phyloP scores from a whole-genome alignment of 2,797 vertebrate genomes.

The Percopsis omiscomaycus region DNA sequence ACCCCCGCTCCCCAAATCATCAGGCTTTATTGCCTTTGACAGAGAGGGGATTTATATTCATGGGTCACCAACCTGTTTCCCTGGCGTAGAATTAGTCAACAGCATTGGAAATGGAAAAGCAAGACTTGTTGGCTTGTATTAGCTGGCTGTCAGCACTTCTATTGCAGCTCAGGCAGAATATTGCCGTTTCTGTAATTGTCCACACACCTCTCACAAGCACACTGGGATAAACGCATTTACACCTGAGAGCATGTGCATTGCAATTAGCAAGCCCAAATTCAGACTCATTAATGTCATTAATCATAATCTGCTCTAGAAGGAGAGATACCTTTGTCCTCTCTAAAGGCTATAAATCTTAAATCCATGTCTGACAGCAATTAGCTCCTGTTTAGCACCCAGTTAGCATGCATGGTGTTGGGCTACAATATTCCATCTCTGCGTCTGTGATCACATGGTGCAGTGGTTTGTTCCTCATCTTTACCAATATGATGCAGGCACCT shows the following conservation, averaged over 20 bases:
- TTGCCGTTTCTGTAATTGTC: constrained; percentile 16
- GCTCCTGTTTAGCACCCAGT: neutral
- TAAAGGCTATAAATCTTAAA: neutral
- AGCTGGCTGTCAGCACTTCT: constrained; percentile 13
- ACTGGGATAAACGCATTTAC: constrained; percentile 1
- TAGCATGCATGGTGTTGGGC: constrained; percentile 12
- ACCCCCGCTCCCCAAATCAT: constrained; percentile 5
- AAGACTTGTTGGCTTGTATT: neutral
- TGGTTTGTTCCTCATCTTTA: too few relatives aligned
- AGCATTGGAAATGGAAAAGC: constrained; percentile 2
- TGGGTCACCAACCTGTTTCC: constrained; percentile 5
- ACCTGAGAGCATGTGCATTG: neutral
- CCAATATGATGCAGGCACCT: too few relatives aligned
- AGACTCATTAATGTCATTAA: too few relatives aligned
- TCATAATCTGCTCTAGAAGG: too few relatives aligned
- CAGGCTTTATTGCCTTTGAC: constrained; percentile 27
- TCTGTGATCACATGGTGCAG: too few relatives aligned
- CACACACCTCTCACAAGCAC: neutral
- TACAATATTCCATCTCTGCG: constrained; percentile 4
- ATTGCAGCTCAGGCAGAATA: constrained; percentile 7
- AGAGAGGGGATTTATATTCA: constrained; percentile 28
- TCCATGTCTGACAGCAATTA: neutral
- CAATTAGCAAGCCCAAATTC: neutral
- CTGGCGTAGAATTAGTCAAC: neutral
- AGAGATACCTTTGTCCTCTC: neutral